Base-by-base conservation (phyloP, 2,888 invertebrate genomes). In the Stictocephala bisonia region DNA sequence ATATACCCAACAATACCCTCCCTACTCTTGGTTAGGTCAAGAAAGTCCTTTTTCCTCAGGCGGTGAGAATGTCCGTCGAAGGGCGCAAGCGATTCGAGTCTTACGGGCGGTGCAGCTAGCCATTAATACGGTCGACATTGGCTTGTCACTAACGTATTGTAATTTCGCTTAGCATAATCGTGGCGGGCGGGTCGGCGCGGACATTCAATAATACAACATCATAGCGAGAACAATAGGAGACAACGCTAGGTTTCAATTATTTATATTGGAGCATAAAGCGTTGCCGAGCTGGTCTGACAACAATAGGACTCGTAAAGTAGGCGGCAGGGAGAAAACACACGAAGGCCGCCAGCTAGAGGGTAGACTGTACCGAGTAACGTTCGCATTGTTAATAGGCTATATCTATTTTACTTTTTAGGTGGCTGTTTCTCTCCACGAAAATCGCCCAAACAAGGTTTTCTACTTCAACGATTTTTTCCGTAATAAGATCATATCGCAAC, bases 201-300 rank as follows among this genome's bases (percentile, higher is more conserved):
- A 64, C 64, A 64, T 64, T 64, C 64, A 64, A 64, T 64, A 64
- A 64, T 64, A 64, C 64, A 64, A 64, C 64, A 44, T 64, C 41
- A 64, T 20, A 41, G 44, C 24, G 64, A 64, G 64, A 64, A 64
- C 64, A 64, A 64, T 64, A 13, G 64, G 13, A n/a, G n/a, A 56
- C 56, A 31, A 56, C 64, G 24, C n/a, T n/a, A 44, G 6, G 64
- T 64, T 64, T 64, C 64, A 64, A 64, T 64, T 64, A 64, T 64
- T 64, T 64, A 64, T 64, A 64, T 64, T 64, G 64, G 64, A 64
- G 64, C 64, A 64, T 64, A 64, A 64, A 69, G 41, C 40, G 51
- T 35, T 40, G 18, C 27, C 18, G 41, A 24, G 26, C 24, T 31
- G 51, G 50, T n/a, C n/a, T n/a, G n/a, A n/a, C n/a, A 69, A 69